These are phyloP conservation scores for Pandemis cinnamomeana DNA, from an alignment of 2,888 invertebrate genomes.

Conservation along the genomic window DNA sequence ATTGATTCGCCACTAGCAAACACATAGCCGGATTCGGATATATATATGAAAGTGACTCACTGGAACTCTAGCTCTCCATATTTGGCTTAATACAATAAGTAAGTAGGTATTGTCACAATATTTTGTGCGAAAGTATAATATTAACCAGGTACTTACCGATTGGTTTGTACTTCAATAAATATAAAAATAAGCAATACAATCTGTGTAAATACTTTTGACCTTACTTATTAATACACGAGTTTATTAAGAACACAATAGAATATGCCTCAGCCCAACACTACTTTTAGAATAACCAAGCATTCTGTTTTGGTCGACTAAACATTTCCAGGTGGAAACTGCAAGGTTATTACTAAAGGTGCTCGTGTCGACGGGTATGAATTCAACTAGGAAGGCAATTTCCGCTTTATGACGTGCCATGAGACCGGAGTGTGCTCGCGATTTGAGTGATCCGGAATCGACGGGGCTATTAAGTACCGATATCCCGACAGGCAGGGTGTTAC, in stretches of 20 bases:
- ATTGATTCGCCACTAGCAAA: no score
- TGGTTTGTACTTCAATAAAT: neutral
- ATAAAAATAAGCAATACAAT: neutral
- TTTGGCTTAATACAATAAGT: no score
- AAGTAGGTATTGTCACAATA: no score
- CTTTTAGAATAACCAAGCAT: slow-evolving; percentile 41
- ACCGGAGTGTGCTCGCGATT: slow-evolving; percentile 58
- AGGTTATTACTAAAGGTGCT: slow-evolving; percentile 68
- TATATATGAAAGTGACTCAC: no score
- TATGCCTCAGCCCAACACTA: slow-evolving; percentile 12
- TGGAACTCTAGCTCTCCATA: no score
- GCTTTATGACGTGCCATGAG: slow-evolving; percentile 73
- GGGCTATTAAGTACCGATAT: slow-evolving; percentile 40
- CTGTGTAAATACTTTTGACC: no score
- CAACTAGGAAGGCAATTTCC: slow-evolving; percentile 80
- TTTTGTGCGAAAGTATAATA: neutral
- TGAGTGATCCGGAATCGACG: slow-evolving; percentile 35
- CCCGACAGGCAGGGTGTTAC: slow-evolving; percentile 33
- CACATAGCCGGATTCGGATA: no score
- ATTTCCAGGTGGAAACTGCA: slow-evolving; percentile 65
- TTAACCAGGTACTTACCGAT: neutral
- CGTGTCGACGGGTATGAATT: slow-evolving; percentile 68
- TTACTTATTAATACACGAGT: neutral
- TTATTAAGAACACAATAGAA: neutral
- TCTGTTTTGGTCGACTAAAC: slow-evolving; percentile 63